phyloP scores from a whole-genome alignment of 1,140 invertebrate genomes.

The Homalodisca vitripennis region DNA sequence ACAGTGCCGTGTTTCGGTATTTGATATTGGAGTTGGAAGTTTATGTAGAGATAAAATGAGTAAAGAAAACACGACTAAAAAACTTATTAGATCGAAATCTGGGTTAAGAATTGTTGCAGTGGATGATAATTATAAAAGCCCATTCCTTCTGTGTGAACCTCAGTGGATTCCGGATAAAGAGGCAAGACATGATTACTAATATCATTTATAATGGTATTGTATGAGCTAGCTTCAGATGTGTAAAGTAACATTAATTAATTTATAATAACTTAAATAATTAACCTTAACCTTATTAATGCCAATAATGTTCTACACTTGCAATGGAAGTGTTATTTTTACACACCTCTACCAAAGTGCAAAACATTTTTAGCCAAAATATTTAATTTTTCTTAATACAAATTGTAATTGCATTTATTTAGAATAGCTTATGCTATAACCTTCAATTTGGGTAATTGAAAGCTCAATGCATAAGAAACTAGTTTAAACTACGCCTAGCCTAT shows the following conservation, averaged over 20 bases:
- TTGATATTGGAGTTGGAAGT: no score
- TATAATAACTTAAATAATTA: not conserved
- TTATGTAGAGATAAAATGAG: no score
- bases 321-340: not conserved
- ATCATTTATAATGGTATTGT: not conserved
- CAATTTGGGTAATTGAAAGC: no score
- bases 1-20: no score
- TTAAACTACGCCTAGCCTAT: no score
- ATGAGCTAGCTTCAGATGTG: constrained; percentile 3
- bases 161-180: constrained; percentile 47
- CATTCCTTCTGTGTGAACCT: constrained; percentile 47
- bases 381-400: no score
- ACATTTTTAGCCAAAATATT: not conserved
- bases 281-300: not conserved
- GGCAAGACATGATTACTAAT: constrained; percentile 38
- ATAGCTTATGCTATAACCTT: no score
- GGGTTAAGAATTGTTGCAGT: constrained; percentile 46
- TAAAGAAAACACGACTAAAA: constrained; percentile 37
- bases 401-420: no score
- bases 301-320: not conserved
- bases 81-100: constrained; percentile 47
- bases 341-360: not conserved
- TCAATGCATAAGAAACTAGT: no score
- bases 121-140: constrained; percentile 44
- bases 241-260: not conserved